Conservation (phyloP, 1,140 invertebrate species). For the Philopotamus ludificatus region DNA sequence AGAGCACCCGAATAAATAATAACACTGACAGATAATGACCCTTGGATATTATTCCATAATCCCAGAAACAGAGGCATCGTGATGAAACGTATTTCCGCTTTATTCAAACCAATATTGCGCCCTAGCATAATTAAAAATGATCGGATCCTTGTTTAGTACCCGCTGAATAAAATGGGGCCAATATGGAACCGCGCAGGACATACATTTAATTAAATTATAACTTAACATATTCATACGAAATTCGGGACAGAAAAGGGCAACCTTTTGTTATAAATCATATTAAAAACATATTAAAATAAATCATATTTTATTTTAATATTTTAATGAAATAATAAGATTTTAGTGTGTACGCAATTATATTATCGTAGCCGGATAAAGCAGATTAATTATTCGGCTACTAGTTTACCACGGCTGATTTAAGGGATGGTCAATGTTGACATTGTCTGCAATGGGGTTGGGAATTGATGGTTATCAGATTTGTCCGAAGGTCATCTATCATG, state of each 20-base stretch:
- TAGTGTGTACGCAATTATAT: neutral
- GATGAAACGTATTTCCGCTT: conserved; percentile 3
- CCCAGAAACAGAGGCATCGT: neutral
- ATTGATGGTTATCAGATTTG: neutral
- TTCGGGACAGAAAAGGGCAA: too few relatives aligned
- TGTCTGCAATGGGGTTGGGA: too few relatives aligned
- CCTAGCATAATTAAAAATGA: conserved; percentile 12
- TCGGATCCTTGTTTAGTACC: conserved; percentile 2
- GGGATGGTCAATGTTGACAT: too few relatives aligned
- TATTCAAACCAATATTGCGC: neutral
- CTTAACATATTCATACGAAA: neutral
- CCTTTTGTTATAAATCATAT: too few relatives aligned
- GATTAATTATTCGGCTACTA: neutral
- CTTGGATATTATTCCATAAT: neutral
- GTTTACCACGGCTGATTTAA: too few relatives aligned
- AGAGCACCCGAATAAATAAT: neutral
- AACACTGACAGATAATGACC: neutral
- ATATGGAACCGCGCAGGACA: neutral
- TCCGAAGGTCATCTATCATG: neutral
- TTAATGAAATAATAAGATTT: neutral
- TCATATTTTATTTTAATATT: too few relatives aligned
- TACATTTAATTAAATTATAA: conserved; percentile 4
- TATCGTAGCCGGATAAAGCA: neutral
- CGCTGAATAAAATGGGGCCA: neutral
- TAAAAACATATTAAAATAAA: too few relatives aligned